Percentiles rank a stretch among this genome's conserved stretches.
Conservation (phyloP, 2,888 invertebrate genomes). For the Lepetodrilus schrolli region DNA sequence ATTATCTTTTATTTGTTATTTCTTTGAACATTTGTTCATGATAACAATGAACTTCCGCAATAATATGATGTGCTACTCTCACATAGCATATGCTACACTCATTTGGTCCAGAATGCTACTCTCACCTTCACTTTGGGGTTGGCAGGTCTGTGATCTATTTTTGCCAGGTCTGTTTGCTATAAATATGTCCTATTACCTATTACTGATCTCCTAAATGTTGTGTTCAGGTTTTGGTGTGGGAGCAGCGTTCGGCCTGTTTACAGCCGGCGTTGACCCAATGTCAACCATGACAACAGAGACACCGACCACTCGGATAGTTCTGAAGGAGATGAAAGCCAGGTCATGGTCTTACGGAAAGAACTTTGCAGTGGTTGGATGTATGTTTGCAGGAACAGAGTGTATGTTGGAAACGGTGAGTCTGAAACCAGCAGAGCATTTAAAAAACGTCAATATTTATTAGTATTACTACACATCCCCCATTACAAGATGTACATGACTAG, state of each 20-base stretch:
- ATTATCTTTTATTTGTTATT: too few relatives aligned
- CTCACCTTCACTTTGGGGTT: too few relatives aligned
- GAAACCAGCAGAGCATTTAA: neutral
- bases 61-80: too few relatives aligned
- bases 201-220: neutral
- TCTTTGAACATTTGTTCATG: too few relatives aligned
- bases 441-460: too few relatives aligned
- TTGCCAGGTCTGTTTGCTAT: too few relatives aligned
- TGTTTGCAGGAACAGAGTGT: conserved; percentile 97
- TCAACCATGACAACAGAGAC: conserved; percentile 80
- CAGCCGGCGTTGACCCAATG: conserved; percentile 95
- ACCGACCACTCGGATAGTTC: conserved; percentile 89
- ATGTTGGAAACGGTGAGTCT: conserved; percentile 88
- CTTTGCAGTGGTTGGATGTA: conserved; percentile 94
- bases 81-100: too few relatives aligned
- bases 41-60: too few relatives aligned
- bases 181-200: neutral
- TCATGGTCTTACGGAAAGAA: conserved; percentile 97
- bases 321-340: conserved; percentile 92
- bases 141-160: too few relatives aligned
- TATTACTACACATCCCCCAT: too few relatives aligned
- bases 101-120: too few relatives aligned
- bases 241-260: conserved; percentile 95
- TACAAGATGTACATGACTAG: too few relatives aligned
- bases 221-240: conserved; percentile 91